These are phyloP conservation scores for Mormoops blainvillei DNA, from an alignment of 2,113 vertebrate species.

Conservation along the genomic window DNA sequence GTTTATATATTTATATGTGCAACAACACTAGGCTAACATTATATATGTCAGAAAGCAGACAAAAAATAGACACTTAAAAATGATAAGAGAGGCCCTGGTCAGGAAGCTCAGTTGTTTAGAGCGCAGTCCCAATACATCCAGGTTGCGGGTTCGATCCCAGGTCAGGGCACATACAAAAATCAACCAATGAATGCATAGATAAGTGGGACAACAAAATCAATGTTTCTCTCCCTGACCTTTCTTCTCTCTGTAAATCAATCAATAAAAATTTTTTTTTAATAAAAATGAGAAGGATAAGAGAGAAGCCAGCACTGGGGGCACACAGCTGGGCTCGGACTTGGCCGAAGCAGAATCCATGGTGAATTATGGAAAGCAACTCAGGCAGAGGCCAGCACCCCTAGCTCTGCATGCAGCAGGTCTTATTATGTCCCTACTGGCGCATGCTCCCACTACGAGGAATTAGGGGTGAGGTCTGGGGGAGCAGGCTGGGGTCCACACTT, in stretches of 20 bases:
- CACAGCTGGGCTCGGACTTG: background rate
- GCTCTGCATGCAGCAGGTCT: background rate
- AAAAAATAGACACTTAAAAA: background rate
- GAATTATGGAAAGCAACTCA: background rate
- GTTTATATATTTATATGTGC: background rate
- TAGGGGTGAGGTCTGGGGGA: rapidly evolving
- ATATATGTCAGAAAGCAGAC: background rate
- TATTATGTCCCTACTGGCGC: background rate
- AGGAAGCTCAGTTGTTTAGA: too few species aligned
- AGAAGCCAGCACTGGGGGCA: background rate
- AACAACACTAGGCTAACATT: background rate
- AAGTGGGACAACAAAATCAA: too few species aligned
- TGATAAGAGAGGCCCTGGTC: too few species aligned
- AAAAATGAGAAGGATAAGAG: too few species aligned
- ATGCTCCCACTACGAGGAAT: rapidly evolving
- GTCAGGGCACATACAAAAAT: too few species aligned
- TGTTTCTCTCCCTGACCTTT: too few species aligned
- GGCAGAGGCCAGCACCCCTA: background rate
- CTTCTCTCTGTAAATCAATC: too few species aligned
- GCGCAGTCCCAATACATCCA: too few species aligned
- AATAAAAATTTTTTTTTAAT: too few species aligned
- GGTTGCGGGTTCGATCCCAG: too few species aligned
- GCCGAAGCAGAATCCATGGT: background rate
- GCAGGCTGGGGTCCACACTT: background rate
- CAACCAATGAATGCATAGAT: too few species aligned